These are phyloP conservation scores for Caradrina clavipalpis DNA, from an alignment of 2,888 invertebrate genomes.

Conservation along the genomic window DNA sequence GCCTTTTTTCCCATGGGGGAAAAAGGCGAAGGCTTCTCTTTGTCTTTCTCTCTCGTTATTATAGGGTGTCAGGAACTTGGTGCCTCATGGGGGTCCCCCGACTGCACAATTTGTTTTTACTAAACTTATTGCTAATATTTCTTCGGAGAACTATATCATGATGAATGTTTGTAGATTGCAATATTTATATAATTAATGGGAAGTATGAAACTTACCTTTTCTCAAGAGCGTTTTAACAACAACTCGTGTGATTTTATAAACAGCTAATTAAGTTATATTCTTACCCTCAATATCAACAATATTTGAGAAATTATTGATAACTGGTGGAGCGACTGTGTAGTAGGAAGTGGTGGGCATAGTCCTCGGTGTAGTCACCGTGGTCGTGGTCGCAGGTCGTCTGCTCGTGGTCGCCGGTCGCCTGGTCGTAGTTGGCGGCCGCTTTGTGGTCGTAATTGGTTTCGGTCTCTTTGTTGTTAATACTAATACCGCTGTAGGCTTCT, in stretches of 20 bases:
- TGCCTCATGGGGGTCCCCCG: too few relatives aligned
- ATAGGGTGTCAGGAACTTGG: too few relatives aligned
- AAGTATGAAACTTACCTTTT: constrained; percentile 20
- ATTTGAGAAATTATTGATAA: constrained; percentile 86
- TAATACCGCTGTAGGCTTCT: constrained; percentile 77
- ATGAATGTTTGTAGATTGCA: neutral
- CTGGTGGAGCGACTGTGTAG: constrained; percentile 84
- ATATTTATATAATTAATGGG: constrained; percentile 1
- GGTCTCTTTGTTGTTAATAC: constrained; percentile 78
- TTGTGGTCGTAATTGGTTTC: constrained; percentile 70
- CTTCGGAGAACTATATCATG: neutral
- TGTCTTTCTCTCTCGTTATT: too few relatives aligned
- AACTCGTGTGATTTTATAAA: neutral
- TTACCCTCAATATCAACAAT: constrained; percentile 89
- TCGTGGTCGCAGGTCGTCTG: constrained; percentile 73
- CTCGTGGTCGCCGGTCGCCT: constrained; percentile 75
- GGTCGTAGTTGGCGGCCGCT: constrained; percentile 71
- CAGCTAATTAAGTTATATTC: constrained; percentile 30
- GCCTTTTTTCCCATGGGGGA: too few relatives aligned
- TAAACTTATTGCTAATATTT: neutral
- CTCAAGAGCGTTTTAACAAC: neutral
- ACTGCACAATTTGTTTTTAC: too few relatives aligned
- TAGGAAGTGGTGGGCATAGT: constrained; percentile 84
- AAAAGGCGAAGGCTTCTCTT: too few relatives aligned
- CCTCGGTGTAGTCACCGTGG: constrained; percentile 72